Base-by-base conservation (phyloP, 64 coral and sea anemone genomes). In the Montipora sp. region DNA sequence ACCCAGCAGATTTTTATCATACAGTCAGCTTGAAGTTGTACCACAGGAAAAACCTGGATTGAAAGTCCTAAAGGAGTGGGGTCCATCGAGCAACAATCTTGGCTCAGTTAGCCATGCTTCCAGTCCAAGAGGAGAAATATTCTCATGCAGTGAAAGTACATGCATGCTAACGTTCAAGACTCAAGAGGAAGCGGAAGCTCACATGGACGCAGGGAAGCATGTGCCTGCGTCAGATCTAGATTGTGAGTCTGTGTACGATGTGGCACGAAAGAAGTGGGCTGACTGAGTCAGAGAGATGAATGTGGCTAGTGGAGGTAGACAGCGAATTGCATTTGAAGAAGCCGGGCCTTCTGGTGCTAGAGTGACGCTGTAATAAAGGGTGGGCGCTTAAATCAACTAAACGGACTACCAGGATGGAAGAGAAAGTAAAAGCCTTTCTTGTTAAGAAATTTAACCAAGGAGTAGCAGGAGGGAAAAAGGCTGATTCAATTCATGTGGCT, bases 301-400 rank as follows among this genome's bases (percentile, higher is more conserved):
- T 69, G 67, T 94, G 53, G 59, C 83, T 70, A 89, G 74, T 51
- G 55, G 78, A 69, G 23, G 59, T 71, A 77, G 46, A 73, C 48
- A 81, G 15, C 5, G 20, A 75, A n/a, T 71, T 7, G 61, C 66
- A 21, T 59, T 89, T 59, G 92, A 89, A 75, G 69, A 77, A 75
- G 78, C 46, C n/a, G 63, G 48, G 59, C 76, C 80, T 20, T 78
- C 77, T 11, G 60, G 85, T 61, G 55, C 67, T 67, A 43, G 48
- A 50, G 23, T 24, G 14, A 49, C 16, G 23, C 76, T 57, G 7
- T 53, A 18, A 77, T 63, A 75, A 66, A 90, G 88, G 75, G 43
- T 90, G 88, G 88, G 88, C 59, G 5, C 77, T 69, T 12, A 90
- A 90, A 67, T 47, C 88, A n/a, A n/a, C n/a, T n/a, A n/a, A n/a